These are phyloP conservation scores for Zoanthus gigantus DNA, from an alignment of 92 coral and sea anemone genomes.

Conservation along the genomic window DNA sequence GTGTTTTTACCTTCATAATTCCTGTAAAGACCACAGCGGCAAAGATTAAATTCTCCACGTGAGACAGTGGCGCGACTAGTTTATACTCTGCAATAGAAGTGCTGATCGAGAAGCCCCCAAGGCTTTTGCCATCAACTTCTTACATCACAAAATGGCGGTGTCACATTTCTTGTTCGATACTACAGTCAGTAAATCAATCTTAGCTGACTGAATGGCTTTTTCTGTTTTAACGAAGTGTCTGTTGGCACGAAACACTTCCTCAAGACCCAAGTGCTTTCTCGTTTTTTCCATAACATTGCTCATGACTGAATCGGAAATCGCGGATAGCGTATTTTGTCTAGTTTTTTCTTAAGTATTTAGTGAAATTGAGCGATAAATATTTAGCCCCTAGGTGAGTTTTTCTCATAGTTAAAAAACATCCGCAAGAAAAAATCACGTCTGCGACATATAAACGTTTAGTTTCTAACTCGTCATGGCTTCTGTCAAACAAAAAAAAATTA, in stretches of 20 bases:
- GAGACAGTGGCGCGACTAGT: background rate
- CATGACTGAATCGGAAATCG: conserved; percentile 31
- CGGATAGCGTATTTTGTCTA: conserved; percentile 26
- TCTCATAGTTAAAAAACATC: background rate
- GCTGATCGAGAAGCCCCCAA: conserved; percentile 36
- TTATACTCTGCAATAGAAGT: background rate
- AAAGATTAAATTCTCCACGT: conserved; percentile 14
- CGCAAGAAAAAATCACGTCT: background rate
- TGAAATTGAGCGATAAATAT: conserved; percentile 1
- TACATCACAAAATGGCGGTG: background rate
- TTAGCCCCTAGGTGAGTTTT: background rate
- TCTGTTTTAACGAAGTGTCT: background rate
- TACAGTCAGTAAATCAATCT: background rate
- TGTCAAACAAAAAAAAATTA: too few relatives aligned
- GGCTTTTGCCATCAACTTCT: background rate
- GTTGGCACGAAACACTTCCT: background rate
- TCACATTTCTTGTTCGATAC: conserved; percentile 4
- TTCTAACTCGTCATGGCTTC: background rate
- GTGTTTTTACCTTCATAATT: background rate
- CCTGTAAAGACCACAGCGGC: conserved; percentile 8
- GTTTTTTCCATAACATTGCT: background rate
- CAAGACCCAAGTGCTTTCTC: background rate
- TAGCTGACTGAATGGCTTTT: background rate
- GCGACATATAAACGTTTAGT: background rate
- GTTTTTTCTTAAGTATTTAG: background rate